Evolutionary conservation across 2,888 invertebrate species (phyloP), one percentile per base, ranked within the genome.

Genomic region (Cheilosia grossa): DNA sequence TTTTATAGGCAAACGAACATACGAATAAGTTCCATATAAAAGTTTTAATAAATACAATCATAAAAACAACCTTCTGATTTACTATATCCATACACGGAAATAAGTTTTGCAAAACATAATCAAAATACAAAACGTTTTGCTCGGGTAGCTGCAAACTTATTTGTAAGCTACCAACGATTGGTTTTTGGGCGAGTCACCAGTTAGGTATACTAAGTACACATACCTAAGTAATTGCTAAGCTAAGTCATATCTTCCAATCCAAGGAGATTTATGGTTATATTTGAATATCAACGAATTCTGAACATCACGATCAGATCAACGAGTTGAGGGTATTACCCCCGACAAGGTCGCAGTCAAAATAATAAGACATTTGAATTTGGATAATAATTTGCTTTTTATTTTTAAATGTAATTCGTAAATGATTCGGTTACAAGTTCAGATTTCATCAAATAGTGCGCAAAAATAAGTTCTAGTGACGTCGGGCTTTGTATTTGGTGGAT

Each of bases 401-500:
- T 69, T 61, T 70, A 17, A 17, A 9, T 7, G 6, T 2, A n/a
- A 44, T 44, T 44, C 17, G 44, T 9, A 6, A 30, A 7, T 9
- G 30, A 6, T 44, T 44, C 37, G 37, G 37, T 0, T 44, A 44
- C n/a, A 44, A 44, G 17, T 44, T 42, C 17, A 7, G 17, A 17
- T 17, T 44, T 17, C 44, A 5, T 44, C n/a, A 30, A 30, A 9
- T 30, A 30, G 9, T 44, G 2, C 4, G 6, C 17, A n/a, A 6
- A n/a, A 10, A 37, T 33, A 6, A 47, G 15, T 51, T 15, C 44
- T 74, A 83, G 24, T 83, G 80, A 58, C 83, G 83, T 74, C 83
- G 74, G 40, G 10, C 56, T 21, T 80, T 85, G 5, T 70, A 27
- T 54, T 70, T 78, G 7, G 74, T 40, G 53, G 82, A 59, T n/a